A percentile compares a stretch with the other conserved stretches of the same genome.
phyloP scores from a whole-genome alignment of 2,888 invertebrate species.

The Apeira syringaria region DNA sequence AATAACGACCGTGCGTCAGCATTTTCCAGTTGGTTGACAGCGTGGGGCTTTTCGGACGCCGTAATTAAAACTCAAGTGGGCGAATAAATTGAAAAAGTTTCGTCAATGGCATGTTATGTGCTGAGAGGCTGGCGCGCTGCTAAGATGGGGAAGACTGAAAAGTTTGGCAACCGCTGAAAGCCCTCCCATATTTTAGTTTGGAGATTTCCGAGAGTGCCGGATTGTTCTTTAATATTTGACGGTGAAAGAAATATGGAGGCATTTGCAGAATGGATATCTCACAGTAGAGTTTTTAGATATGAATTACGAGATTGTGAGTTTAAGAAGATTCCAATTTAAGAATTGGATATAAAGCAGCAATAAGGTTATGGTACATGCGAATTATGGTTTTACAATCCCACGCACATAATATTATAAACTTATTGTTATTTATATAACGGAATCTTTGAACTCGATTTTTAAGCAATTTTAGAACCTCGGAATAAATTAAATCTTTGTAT shows the following conservation, averaged over 20 bases:
- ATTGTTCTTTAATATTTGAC: slow-evolving; percentile 2
- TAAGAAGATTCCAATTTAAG: too few species aligned
- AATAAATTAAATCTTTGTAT: too few species aligned
- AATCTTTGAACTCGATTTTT: too few species aligned
- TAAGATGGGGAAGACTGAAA: slow-evolving; percentile 2
- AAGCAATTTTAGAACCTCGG: too few species aligned
- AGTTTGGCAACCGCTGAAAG: slow-evolving; percentile 14
- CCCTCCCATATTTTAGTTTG: slow-evolving; percentile 7
- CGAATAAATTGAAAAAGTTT: slow-evolving; percentile 23
- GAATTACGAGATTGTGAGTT: too few species aligned
- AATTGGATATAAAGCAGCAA: too few species aligned
- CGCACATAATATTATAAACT: too few species aligned
- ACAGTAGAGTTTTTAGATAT: too few species aligned
- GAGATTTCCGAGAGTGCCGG: slow-evolving; percentile 1
- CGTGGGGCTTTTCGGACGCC: slow-evolving; percentile 10
- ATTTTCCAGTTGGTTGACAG: slow-evolving; percentile 15
- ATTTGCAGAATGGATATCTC: too few species aligned
- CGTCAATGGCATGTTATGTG: slow-evolving; percentile 14
- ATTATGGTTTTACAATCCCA: too few species aligned
- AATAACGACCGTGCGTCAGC: slow-evolving; percentile 7
- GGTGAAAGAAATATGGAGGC: background rate
- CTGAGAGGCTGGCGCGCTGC: background rate
- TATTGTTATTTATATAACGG: too few species aligned
- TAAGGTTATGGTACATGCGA: too few species aligned
- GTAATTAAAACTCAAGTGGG: slow-evolving; percentile 18